Evolutionary conservation across 2,797 vertebrate genomes (phyloP), one percentile per base, ranked within the genome.

Genomic region (Tamandua tetradactyla): DNA sequence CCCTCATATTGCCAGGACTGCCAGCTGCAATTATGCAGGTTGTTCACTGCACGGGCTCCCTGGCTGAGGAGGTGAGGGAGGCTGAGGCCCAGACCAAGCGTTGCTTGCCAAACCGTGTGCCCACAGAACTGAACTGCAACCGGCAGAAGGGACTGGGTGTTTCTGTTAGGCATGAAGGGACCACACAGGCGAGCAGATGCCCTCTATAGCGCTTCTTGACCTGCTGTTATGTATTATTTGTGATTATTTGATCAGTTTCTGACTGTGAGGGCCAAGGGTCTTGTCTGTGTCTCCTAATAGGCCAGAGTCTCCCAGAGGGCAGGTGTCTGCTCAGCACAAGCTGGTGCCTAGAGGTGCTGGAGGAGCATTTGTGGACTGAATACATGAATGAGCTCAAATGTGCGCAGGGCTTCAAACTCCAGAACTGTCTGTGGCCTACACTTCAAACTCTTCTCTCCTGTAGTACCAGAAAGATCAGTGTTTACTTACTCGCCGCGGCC

Each of bases 251-350:
- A 57, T 62, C 22, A 30, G 13, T 71, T 35, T 89, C 57, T 75
- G 1, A 35, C 20, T 8, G 1, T 78, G 8, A 44, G 32, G 79
- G 74, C 12, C n/a, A 18, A 18, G 32, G 66, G 37, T 89, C 62
- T 75, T 79, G 35, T 27, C 69, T 72, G 6, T 74, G 40, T 90
- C 93, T 91, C 66, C n/a, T 7, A 23, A 7, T 74, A 27, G 23
- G 68, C 18, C 3, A 2, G 66, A 61, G 15, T 71, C 55, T 64
- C 37, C 35, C 35, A 15, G 37, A 78, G 42, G 14, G 1, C 44
- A 59, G 62, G 59, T 40, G 13, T 47, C 22, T 5, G 10, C 37
- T 69, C 6, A 1, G 42, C 40, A 44, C 69, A 84, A 30, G 68
- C 27, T 69, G 49, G 27, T 59, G 9, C 1, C 0, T n/a, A 4